These are phyloP conservation scores for Pipistrellus kuhlii DNA, from an alignment of 2,797 vertebrate species.

Conservation along the genomic window DNA sequence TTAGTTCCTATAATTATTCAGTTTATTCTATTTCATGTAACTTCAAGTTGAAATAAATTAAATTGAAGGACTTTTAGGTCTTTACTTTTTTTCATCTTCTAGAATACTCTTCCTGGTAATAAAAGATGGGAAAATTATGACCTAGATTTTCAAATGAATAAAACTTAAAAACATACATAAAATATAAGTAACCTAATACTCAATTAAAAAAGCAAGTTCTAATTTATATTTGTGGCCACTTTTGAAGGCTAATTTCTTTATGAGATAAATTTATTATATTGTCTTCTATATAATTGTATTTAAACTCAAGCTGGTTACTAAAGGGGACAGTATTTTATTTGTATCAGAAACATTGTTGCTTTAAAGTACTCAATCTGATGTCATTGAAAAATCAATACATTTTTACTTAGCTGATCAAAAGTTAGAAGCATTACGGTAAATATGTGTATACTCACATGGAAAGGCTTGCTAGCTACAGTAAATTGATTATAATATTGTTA, in stretches of 20 bases:
- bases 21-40: conserved; percentile 9
- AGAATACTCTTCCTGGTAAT: not conserved
- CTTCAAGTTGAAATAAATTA: not conserved
- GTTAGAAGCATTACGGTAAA: not conserved
- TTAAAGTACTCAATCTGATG: conserved; percentile 25
- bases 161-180: conserved; percentile 5
- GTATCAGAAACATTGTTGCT: not conserved
- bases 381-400: conserved; percentile 46
- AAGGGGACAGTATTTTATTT: not conserved
- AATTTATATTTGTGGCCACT: conserved; percentile 17
- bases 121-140: not conserved
- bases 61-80: conserved; percentile 4
- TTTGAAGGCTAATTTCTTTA: conserved; percentile 38
- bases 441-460: not conserved
- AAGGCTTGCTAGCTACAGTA: not conserved
- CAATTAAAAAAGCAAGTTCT: not conserved
- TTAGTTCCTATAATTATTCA: not conserved
- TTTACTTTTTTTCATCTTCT: conserved; percentile 14
- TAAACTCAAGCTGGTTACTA: conserved; percentile 27
- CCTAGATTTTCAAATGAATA: not conserved
- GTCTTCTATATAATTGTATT: not conserved
- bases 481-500: not conserved
- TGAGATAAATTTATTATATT: not conserved
- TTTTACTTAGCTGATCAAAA: not conserved
- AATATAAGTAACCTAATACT: not conserved